Base-by-base conservation (phyloP, 2,888 invertebrate genomes). In the Empis stercorea region DNA sequence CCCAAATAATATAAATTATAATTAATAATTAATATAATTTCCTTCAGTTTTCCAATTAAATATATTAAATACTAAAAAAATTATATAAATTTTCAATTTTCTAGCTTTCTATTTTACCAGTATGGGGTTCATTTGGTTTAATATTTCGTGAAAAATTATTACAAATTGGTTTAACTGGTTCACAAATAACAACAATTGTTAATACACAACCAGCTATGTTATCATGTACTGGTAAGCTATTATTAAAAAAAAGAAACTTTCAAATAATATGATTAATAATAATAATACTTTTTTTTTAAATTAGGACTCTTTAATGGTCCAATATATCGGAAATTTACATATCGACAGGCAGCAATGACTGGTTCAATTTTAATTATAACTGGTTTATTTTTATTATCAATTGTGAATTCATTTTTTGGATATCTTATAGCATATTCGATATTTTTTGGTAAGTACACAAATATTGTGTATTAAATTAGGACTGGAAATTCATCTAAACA, bases 171-270 rank as follows among this genome's bases (percentile, higher is more conserved):
- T 73, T 84, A 61, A 71, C 72, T 58, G 77, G 76, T 55, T 76
- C 82, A 7, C 73, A 84, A 68, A 80, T 78, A 30, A 81, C 83
- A 27, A 79, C 81, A 44, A 76, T 84, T 56, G 78, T 82, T 60
- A 84, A 84, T 66, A 73, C 81, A 58, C 78, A 83, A 71, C 74
- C 78, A 17, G 82, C 84, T 30, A 74, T 82, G 55, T 80, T 76
- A 54, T 76, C 81, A 56, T 78, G 79, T 67, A 78, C 81, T 67
- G 82, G 80, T 72, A 62, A n/a, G n/a, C n/a, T n/a, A n/a, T n/a
- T n/a, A n/a, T n/a, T n/a, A n/a, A n/a, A n/a, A n/a, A n/a, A n/a
- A n/a, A n/a, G n/a, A n/a, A n/a, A n/a, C n/a, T n/a, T n/a, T n/a
- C n/a, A n/a, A n/a, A n/a, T n/a, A n/a, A n/a, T n/a, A n/a, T n/a